Evolutionary conservation across 2,888 invertebrate genomes (phyloP), one percentile per base, ranked within the genome.

Genomic region (Drosophila bunnanda): DNA sequence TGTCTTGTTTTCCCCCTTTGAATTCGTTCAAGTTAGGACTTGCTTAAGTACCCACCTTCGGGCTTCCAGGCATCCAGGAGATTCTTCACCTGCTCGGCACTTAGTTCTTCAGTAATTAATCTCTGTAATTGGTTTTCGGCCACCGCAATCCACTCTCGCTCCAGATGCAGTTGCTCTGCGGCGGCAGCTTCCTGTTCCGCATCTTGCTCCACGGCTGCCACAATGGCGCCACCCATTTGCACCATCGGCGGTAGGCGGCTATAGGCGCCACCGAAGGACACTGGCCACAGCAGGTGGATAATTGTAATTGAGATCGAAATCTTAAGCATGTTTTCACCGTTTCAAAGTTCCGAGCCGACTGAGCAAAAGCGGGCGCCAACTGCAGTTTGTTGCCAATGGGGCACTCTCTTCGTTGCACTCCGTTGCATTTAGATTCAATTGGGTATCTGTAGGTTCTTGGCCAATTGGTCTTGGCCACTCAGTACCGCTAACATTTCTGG

Each of bases 151-250:
- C 58, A 74, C 20, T 25, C 39, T 8, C 52, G 70, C 6, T 79
- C 55, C 50, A 50, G 8, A 5, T 62, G 75, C 32, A 56, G 56
- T 39, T 64, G 79, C 58, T 74, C 71, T 22, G 48, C 28, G 12
- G 22, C 44, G 15, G 44, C 67, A 3, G 68, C 65, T 22, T 76
- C 68, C 41, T 70, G 66, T 20, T 80, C 80, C 0, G 69, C 77
- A 55, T 88, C 84, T 41, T 77, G 73, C 28, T 88, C 86, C 2
- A 86, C 80, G 13, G 84, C 89, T 2, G 88, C 80, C 13, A 90
- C 80, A 48, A 88, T 71, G 9, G 88, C 81, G 5, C 84, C 77
- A 17, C 80, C 82, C 53, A 90, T 43, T 28, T 84, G 78, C 43
- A 85, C 64, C 15, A 66, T 73, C 9, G 74, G 54, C 5, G 84